Percentiles rank a stretch among this genome's conserved stretches.
Evolutionary conservation across 2,797 vertebrate species (phyloP).

Genomic region (Alca torda): DNA sequence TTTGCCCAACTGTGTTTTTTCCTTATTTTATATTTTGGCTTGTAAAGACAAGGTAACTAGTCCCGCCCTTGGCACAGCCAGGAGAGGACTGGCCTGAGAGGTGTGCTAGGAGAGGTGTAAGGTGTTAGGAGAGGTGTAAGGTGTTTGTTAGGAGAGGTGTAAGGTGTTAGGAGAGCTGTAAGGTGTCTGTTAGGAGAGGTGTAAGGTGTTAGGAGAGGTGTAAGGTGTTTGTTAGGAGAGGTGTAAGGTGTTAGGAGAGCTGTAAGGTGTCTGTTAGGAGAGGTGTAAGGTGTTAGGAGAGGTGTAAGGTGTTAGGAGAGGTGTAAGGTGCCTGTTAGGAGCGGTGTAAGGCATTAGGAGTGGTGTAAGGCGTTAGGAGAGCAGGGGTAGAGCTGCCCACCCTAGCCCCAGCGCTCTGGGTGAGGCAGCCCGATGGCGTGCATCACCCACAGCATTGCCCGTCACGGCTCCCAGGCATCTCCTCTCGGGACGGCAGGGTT

Average conservation of each 20-base stretch:
- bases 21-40: not conserved
- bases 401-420: not conserved
- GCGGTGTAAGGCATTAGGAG: not conserved
- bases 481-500: not conserved
- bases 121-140: not conserved
- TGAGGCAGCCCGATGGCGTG: not conserved
- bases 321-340: too few relatives aligned
- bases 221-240: not conserved
- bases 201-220: not conserved
- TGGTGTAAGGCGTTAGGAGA: not conserved
- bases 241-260: too few relatives aligned
- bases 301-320: not conserved
- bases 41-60: not conserved
- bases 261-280: not conserved
- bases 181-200: not conserved
- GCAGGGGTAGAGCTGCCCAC: not conserved
- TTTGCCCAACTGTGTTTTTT: not conserved
- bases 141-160: not conserved
- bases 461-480: not conserved
- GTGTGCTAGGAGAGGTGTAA: not conserved
- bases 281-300: too few relatives aligned
- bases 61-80: not conserved
- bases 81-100: not conserved
- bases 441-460: not conserved
- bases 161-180: not conserved